Evolutionary conservation across 2,797 vertebrate species (phyloP).

Genomic region (Premnoplex brunnescens): DNA sequence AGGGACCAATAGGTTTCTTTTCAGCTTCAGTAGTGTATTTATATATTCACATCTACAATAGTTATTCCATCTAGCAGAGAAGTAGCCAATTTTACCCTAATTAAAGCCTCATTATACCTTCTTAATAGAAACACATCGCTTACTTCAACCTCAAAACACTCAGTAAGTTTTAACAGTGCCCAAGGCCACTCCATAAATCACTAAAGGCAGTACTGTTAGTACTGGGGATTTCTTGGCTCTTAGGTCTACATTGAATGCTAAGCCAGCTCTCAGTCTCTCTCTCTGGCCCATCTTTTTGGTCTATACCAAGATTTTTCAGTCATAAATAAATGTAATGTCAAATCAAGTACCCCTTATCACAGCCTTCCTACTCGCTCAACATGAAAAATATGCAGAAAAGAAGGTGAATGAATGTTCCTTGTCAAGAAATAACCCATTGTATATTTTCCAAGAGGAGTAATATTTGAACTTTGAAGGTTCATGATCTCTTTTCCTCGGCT

Average conservation of each 20-base stretch:
- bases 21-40: neutral
- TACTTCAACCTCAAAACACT: neutral
- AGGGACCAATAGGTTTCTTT: neutral
- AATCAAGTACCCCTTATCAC: neutral
- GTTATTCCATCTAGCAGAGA: neutral
- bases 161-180: neutral
- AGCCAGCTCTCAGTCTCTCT: neutral
- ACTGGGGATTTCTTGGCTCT: conserved; percentile 1
- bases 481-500: neutral
- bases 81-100: neutral
- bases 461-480: neutral
- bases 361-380: neutral
- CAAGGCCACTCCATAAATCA: neutral
- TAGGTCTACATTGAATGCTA: neutral
- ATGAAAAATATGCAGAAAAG: neutral
- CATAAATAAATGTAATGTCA: neutral
- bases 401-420: neutral
- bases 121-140: conserved; percentile 1
- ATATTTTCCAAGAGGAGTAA: neutral
- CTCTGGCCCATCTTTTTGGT: neutral
- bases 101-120: conserved; percentile 12
- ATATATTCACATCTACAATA: neutral
- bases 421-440: neutral
- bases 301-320: neutral
- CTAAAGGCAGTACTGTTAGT: neutral